A percentile compares a stretch with the other conserved stretches of the same genome.
phyloP scores from a whole-genome alignment of 2,797 vertebrate species.

The Prunella strophiata region DNA sequence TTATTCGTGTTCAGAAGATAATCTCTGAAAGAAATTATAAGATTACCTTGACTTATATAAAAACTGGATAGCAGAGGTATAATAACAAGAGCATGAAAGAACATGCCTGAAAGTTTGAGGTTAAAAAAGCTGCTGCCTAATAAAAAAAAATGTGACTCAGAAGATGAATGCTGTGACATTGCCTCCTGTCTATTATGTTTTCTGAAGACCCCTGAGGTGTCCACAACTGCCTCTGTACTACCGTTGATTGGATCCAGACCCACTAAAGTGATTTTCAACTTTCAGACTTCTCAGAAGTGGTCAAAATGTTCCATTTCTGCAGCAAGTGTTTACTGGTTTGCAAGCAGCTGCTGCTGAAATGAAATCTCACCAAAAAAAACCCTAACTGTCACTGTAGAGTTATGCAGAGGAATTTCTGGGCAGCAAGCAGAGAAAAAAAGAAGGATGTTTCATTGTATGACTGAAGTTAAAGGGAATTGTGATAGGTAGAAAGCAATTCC shows the following conservation, averaged over 20 bases:
- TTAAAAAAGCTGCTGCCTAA: background rate
- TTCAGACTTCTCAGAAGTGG: background rate
- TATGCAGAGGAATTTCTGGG: background rate
- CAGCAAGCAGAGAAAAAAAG: background rate
- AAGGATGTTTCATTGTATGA: background rate
- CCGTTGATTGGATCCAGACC: background rate
- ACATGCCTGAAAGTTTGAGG: background rate
- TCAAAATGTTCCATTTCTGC: background rate
- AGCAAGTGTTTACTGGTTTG: background rate
- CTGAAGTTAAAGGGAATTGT: background rate
- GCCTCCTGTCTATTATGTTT: background rate
- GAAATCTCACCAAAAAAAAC: background rate
- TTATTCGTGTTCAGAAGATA: background rate
- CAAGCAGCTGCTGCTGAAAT: background rate
- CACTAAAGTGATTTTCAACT: slow-evolving; percentile 1
- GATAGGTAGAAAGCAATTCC: background rate
- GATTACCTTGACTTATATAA: background rate
- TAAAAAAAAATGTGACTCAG: background rate
- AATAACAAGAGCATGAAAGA: background rate
- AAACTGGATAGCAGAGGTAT: background rate
- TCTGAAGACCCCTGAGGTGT: background rate
- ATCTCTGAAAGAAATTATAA: background rate
- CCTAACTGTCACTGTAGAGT: background rate
- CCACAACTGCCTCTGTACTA: background rate
- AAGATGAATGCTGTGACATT: background rate